Percentiles rank a stretch among this genome's conserved stretches.
Evolutionary conservation across 2,113 vertebrate genomes (phyloP).

Genomic region (Eublepharis macularius): DNA sequence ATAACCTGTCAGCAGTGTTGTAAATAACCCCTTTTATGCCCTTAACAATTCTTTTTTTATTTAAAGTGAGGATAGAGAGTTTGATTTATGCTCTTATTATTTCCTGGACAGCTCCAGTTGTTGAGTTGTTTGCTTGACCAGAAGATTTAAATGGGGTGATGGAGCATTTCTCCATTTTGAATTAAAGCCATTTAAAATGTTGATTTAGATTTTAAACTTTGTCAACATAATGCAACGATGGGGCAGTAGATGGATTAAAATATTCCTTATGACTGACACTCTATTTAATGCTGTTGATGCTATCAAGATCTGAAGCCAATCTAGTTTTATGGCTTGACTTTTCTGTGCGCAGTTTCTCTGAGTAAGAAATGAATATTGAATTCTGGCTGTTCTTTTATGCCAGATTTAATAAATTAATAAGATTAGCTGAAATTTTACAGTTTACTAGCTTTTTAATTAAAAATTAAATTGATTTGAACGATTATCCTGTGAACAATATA

Average conservation of each 20-base stretch:
- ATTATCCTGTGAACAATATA: neutral
- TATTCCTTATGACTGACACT: neutral
- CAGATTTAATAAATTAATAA: slow-evolving; percentile 10
- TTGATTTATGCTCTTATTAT: slow-evolving; percentile 30
- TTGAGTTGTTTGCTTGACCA: neutral
- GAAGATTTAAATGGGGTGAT: slow-evolving; percentile 18
- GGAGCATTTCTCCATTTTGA: neutral
- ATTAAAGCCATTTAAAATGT: slow-evolving; percentile 2
- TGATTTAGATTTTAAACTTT: slow-evolving; percentile 13
- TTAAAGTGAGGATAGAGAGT: neutral
- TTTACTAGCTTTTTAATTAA: neutral
- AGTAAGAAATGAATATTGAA: neutral
- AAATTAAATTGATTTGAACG: neutral
- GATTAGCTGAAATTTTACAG: slow-evolving; percentile 6
- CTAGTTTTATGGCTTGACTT: neutral
- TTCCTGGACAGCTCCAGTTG: slow-evolving; percentile 23
- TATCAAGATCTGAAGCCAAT: slow-evolving; percentile 6
- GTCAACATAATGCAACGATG: neutral
- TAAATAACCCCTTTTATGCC: slow-evolving; percentile 15
- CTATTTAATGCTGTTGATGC: neutral
- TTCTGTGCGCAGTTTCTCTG: neutral
- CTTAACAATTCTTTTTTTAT: neutral
- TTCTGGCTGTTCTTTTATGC: neutral
- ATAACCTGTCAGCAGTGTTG: neutral
- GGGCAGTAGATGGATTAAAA: slow-evolving; percentile 14